These are phyloP conservation scores for Drymonia ruficornis DNA, from an alignment of 2,888 invertebrate genomes.

Conservation along the genomic window DNA sequence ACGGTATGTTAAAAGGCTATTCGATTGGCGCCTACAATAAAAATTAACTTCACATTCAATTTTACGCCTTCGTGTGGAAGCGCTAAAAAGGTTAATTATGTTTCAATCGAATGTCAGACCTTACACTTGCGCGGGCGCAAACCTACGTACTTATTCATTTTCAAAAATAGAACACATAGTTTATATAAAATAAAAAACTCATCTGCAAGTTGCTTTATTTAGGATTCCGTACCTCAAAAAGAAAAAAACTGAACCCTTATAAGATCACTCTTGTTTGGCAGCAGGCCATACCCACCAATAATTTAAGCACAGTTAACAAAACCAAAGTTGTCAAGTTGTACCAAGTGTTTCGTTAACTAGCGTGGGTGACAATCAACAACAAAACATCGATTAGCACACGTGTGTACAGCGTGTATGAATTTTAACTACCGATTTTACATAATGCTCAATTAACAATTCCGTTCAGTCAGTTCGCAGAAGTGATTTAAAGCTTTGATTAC, in stretches of 20 bases:
- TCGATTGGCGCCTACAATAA: not conserved
- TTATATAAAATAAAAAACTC: too few relatives aligned
- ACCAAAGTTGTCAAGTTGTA: too few relatives aligned
- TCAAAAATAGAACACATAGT: too few relatives aligned
- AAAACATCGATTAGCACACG: not conserved
- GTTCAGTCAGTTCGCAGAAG: conserved; percentile 15
- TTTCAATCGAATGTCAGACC: not conserved
- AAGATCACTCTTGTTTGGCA: too few relatives aligned
- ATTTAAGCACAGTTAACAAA: too few relatives aligned
- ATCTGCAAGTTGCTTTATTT: too few relatives aligned
- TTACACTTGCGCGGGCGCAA: not conserved
- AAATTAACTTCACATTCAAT: not conserved
- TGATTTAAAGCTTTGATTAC: conserved; percentile 16
- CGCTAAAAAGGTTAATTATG: not conserved
- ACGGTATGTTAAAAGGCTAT: not conserved
- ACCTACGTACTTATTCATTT: too few relatives aligned
- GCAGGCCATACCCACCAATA: too few relatives aligned
- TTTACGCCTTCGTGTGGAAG: not conserved
- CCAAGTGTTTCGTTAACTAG: too few relatives aligned
- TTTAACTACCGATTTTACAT: conserved; percentile 1
- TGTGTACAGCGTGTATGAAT: not conserved
- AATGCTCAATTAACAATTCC: conserved; percentile 16
- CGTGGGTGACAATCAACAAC: not conserved
- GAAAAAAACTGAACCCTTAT: too few relatives aligned
- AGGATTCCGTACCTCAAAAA: too few relatives aligned